Percentiles rank a stretch among this genome's conserved stretches.
Evolutionary conservation across 2,113 vertebrate genomes (phyloP).

Genomic region (Cyanoramphus novaezelandiae): DNA sequence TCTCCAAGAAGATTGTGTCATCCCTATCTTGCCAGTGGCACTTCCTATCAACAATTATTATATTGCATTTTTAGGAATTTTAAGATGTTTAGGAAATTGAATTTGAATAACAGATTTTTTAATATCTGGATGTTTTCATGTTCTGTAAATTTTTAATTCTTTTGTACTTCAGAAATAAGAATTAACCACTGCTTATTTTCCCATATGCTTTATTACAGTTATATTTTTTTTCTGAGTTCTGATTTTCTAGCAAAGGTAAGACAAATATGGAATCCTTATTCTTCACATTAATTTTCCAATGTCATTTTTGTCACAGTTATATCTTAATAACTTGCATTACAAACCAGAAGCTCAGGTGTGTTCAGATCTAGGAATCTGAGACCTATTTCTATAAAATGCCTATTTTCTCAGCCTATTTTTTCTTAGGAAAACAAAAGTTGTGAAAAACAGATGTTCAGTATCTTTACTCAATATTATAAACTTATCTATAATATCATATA

Average conservation of each 20-base stretch:
- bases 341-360: too few relatives aligned
- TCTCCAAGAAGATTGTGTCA: background rate
- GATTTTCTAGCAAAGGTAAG: background rate
- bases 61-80: background rate
- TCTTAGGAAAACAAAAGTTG: background rate
- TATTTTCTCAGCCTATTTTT: background rate
- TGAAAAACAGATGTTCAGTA: accelerated
- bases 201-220: background rate
- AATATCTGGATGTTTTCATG: too few relatives aligned
- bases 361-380: too few relatives aligned
- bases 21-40: background rate
- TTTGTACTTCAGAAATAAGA: background rate
- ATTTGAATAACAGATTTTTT: background rate
- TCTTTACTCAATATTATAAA: background rate
- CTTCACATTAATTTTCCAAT: background rate
- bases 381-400: background rate
- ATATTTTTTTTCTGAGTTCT: background rate
- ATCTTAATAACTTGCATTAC: background rate
- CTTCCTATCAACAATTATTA: background rate
- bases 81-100: background rate
- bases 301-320: background rate
- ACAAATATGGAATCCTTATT: background rate
- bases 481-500: background rate
- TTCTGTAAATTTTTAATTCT: background rate
- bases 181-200: background rate